phyloP scores from a whole-genome alignment of 2,797 vertebrate species.

The Sebastolobus altivelis region DNA sequence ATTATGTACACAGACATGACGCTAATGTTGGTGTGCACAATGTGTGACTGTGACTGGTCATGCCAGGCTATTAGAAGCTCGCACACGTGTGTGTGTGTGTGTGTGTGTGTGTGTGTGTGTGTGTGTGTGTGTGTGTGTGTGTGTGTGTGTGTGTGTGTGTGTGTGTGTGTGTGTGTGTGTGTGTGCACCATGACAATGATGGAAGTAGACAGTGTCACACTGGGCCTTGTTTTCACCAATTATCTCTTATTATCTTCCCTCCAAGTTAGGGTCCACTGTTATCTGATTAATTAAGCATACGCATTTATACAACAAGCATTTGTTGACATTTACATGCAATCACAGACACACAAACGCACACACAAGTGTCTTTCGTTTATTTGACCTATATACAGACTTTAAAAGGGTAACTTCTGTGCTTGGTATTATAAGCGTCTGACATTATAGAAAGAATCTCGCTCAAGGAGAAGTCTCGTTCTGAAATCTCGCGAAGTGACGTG shows the following conservation, averaged over 20 bases:
- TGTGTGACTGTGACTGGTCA: conserved; percentile 5
- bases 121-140: conserved; percentile 21
- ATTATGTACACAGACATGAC: not conserved
- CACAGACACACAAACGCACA: not conserved
- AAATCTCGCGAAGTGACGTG: too few species aligned
- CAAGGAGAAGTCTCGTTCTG: too few species aligned
- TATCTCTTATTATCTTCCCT: conserved; percentile 43
- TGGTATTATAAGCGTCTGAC: too few species aligned
- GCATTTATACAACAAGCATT: conserved; percentile 31
- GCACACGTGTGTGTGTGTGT: conserved; percentile 35
- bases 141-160: conserved; percentile 13
- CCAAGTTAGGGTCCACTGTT: conserved; percentile 15
- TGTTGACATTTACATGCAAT: conserved; percentile 24
- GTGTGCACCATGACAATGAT: conserved; percentile 39
- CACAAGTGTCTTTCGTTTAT: not conserved
- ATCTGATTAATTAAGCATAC: conserved; percentile 40
- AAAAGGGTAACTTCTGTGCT: too few species aligned
- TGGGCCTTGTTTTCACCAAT: conserved; percentile 58
- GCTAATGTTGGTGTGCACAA: not conserved
- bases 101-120: not conserved
- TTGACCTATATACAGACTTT: not conserved
- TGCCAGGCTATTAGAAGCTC: conserved; percentile 14
- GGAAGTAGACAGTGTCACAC: conserved; percentile 55
- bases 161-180: conserved; percentile 32
- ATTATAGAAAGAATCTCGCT: too few species aligned